A percentile compares a stretch with the other conserved stretches of the same genome.
These are phyloP conservation scores for Trichosurus vulpecula DNA, from an alignment of 2,797 vertebrate genomes.

Conservation along the genomic window DNA sequence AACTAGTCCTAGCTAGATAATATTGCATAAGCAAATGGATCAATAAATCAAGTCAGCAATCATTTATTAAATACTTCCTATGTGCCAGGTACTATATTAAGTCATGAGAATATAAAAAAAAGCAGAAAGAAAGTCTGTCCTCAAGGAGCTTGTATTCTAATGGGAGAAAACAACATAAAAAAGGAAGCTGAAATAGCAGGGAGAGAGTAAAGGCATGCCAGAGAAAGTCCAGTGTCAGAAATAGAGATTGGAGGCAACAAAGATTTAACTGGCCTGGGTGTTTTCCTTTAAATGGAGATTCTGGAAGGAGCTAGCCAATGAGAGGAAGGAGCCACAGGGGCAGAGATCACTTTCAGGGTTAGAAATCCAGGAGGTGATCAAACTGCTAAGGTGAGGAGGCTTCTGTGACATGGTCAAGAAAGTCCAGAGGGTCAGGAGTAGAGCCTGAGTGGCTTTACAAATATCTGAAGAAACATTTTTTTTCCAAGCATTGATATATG, in stretches of 20 bases:
- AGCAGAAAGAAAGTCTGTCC: neutral
- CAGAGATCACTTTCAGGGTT: neutral
- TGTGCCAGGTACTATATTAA: neutral
- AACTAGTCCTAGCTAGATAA: neutral
- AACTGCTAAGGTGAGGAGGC: neutral
- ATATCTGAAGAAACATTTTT: neutral
- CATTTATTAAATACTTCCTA: neutral
- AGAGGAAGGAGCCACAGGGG: neutral
- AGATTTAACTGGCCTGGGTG: neutral
- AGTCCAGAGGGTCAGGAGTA: too few relatives aligned
- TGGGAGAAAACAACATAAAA: neutral
- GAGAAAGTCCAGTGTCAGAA: neutral
- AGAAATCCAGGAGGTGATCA: neutral
- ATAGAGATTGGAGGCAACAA: neutral
- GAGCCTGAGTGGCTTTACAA: neutral
- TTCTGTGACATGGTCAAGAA: neutral
- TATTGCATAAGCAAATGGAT: neutral
- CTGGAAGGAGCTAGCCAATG: neutral
- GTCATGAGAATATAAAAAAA: neutral
- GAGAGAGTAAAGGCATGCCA: too few relatives aligned
- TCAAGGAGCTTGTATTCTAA: neutral
- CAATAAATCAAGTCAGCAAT: neutral
- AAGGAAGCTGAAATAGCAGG: neutral
- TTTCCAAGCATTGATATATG: too few relatives aligned
- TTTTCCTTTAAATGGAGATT: neutral